Conservation (phyloP, 2,113 vertebrate genomes). For the Ellobius talpinus region DNA sequence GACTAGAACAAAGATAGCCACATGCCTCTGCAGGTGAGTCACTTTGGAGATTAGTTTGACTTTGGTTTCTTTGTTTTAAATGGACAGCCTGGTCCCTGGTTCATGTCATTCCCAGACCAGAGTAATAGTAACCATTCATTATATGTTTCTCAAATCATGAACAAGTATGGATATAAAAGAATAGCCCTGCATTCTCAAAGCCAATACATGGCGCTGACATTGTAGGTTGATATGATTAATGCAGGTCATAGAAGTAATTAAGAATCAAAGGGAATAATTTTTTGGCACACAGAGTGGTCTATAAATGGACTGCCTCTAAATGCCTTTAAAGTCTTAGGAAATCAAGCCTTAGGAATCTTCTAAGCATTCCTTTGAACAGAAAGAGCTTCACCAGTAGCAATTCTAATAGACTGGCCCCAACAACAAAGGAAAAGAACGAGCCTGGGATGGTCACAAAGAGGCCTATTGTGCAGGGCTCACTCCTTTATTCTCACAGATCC, state of each 20-base stretch:
- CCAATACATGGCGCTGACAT: background rate
- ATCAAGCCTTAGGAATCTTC: conserved; percentile 45
- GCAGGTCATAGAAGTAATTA: conserved; percentile 62
- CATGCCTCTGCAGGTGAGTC: background rate
- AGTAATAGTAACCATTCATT: conserved; percentile 45
- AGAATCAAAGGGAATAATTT: conserved; percentile 62
- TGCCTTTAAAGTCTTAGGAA: conserved; percentile 44
- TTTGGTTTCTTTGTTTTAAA: conserved; percentile 54
- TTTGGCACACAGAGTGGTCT: conserved; percentile 18
- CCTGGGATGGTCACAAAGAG: background rate
- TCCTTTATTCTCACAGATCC: background rate
- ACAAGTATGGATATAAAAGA: conserved; percentile 19
- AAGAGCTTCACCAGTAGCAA: conserved; percentile 43
- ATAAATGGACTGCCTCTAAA: background rate
- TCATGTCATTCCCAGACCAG: conserved; percentile 44
- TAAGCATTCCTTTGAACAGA: conserved; percentile 44
- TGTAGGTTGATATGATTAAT: conserved; percentile 35
- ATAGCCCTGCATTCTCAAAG: background rate
- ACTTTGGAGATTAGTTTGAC: background rate
- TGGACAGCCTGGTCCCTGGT: conserved; percentile 33
- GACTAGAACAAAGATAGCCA: background rate
- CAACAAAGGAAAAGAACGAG: conserved; percentile 16
- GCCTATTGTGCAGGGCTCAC: background rate
- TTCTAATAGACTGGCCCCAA: conserved; percentile 13
- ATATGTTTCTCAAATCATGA: conserved; percentile 56